These are phyloP conservation scores for Heterotis niloticus DNA, from an alignment of 2,113 vertebrate species.

Conservation along the genomic window DNA sequence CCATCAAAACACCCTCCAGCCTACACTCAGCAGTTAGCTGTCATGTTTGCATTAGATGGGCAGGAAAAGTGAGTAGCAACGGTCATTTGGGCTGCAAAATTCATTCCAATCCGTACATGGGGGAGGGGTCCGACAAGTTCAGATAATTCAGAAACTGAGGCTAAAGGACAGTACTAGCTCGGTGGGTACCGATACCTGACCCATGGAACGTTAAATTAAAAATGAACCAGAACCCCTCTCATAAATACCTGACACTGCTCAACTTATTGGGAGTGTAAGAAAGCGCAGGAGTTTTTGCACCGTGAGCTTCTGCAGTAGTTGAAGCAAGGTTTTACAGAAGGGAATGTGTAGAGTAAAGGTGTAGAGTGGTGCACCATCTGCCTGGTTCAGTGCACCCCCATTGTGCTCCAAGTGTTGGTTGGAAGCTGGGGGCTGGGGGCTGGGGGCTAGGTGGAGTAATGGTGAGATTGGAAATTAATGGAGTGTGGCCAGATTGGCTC, in stretches of 20 bases:
- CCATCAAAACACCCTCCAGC: neutral
- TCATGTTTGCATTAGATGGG: slow-evolving; percentile 22
- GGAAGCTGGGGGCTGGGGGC: neutral
- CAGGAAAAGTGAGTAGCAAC: slow-evolving; percentile 8
- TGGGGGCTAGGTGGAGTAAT: neutral
- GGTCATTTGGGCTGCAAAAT: slow-evolving; percentile 56
- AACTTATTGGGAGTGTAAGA: neutral
- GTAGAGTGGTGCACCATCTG: neutral
- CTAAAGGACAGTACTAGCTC: slow-evolving; percentile 13
- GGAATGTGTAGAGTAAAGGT: neutral
- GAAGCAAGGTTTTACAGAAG: neutral
- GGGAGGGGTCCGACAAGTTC: slow-evolving; percentile 76
- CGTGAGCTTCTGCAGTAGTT: neutral
- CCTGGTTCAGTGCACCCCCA: neutral
- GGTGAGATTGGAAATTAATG: slow-evolving; percentile 16
- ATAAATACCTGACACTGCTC: neutral
- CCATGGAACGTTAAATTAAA: neutral
- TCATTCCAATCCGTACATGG: slow-evolving; percentile 81
- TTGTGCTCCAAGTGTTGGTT: slow-evolving; percentile 6
- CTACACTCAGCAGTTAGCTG: slow-evolving; percentile 15
- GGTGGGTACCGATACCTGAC: neutral
- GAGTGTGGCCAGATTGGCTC: slow-evolving; percentile 19
- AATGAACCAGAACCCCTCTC: no score
- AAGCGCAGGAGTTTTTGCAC: neutral
- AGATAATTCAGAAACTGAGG: slow-evolving; percentile 71